Evolutionary conservation across 1,140 invertebrate genomes (phyloP).

Genomic region (Drosophila sulfurigaster): DNA sequence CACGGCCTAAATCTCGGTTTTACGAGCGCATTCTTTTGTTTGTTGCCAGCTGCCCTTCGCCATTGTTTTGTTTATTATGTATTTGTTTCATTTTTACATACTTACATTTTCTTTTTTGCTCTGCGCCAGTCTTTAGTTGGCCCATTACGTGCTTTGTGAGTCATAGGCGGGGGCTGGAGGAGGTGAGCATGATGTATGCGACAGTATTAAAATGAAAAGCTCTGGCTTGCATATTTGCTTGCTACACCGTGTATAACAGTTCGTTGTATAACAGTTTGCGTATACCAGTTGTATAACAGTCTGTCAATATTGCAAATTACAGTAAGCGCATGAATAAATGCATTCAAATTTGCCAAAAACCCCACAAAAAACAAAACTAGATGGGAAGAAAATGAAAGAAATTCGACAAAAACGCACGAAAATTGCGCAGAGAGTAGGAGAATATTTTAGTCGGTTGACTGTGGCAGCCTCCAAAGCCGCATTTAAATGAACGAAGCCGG

Average conservation of each 20-base stretch:
- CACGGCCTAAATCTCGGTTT: constrained; percentile 82
- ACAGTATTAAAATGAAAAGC: constrained; percentile 44
- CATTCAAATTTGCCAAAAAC: constrained; percentile 40
- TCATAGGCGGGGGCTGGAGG: not conserved
- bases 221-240: constrained; percentile 15
- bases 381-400: constrained; percentile 12
- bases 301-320: constrained; percentile 62
- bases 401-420: constrained; percentile 50
- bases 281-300: not conserved
- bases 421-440: constrained; percentile 52
- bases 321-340: constrained; percentile 72
- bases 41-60: constrained; percentile 47
- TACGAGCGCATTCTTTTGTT: constrained; percentile 76
- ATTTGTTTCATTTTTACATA: constrained; percentile 82
- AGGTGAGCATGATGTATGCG: constrained; percentile 29
- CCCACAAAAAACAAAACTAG: constrained; percentile 16
- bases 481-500: constrained; percentile 71
- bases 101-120: constrained; percentile 48
- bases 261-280: constrained; percentile 15
- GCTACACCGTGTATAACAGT: constrained; percentile 19
- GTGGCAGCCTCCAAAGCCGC: constrained; percentile 49
- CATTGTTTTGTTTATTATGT: constrained; percentile 80
- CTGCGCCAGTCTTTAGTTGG: constrained; percentile 58
- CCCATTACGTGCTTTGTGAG: constrained; percentile 55
- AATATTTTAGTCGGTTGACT: constrained; percentile 47